Conservation (phyloP, 92 coral and sea anemone species). For the Porites lobata region DNA sequence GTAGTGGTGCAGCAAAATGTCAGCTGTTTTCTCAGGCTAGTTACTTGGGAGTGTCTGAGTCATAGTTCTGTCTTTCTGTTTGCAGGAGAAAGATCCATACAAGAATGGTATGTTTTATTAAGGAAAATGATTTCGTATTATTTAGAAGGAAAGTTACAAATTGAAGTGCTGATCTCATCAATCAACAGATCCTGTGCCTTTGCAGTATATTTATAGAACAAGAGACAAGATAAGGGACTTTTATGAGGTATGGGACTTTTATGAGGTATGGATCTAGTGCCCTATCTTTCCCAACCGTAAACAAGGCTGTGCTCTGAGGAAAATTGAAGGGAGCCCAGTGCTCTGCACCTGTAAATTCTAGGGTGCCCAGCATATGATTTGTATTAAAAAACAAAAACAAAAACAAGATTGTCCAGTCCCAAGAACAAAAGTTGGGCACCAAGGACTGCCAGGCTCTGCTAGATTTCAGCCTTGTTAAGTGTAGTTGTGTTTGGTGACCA, state of each 20-base stretch:
- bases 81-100: constrained; percentile 76
- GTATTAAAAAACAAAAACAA: too few relatives aligned
- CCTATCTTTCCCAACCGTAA: not conserved
- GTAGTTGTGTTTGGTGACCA: too few relatives aligned
- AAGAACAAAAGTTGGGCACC: too few relatives aligned
- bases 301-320: too few relatives aligned
- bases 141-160: not conserved
- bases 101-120: constrained; percentile 80
- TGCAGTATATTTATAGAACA: constrained; percentile 93
- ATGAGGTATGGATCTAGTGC: constrained; percentile 71
- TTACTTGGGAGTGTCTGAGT: not conserved
- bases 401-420: too few relatives aligned
- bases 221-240: constrained; percentile 93
- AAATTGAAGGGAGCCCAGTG: too few relatives aligned
- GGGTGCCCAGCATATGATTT: too few relatives aligned
- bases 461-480: too few relatives aligned
- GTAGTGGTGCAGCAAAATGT: too few relatives aligned
- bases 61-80: constrained; percentile 3
- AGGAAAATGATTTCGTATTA: not conserved
- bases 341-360: too few relatives aligned
- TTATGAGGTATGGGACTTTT: constrained; percentile 79
- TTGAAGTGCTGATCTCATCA: not conserved
- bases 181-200: constrained; percentile 78
- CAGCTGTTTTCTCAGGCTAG: too few relatives aligned
- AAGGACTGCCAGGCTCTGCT: too few relatives aligned